phyloP scores from a whole-genome alignment of 2,888 invertebrate genomes.

The Acrobasis repandana region DNA sequence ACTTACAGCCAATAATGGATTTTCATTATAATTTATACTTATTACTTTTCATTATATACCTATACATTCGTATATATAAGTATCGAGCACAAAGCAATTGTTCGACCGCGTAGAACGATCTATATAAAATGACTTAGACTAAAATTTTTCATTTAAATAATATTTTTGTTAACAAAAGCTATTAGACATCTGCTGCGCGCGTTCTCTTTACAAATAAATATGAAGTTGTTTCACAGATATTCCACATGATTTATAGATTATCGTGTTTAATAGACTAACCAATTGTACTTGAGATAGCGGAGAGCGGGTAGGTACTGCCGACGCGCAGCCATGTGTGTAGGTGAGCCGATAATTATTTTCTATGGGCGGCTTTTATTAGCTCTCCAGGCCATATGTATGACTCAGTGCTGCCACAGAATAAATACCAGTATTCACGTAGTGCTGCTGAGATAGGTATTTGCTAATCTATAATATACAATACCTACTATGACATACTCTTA shows the following conservation, averaged over 20 bases:
- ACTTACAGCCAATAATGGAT: too few species aligned
- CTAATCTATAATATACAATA: not conserved
- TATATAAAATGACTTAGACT: too few species aligned
- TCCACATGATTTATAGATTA: not conserved
- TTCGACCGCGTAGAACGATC: too few species aligned
- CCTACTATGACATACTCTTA: too few species aligned
- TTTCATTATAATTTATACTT: too few species aligned
- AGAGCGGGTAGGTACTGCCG: not conserved
- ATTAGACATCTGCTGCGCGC: not conserved
- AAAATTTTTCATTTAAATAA: not conserved
- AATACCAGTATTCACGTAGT: too few species aligned
- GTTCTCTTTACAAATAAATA: not conserved
- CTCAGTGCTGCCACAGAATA: constrained; percentile 43
- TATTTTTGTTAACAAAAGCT: too few species aligned
- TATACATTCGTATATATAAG: too few species aligned
- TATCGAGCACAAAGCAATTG: too few species aligned
- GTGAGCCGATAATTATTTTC: constrained; percentile 39
- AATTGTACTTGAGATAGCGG: not conserved
- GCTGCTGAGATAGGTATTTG: constrained; percentile 33
- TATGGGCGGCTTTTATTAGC: constrained; percentile 37
- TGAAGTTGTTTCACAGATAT: not conserved
- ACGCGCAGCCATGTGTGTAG: constrained; percentile 34
- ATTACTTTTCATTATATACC: too few species aligned
- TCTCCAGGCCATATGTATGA: constrained; percentile 31
- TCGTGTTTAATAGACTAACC: not conserved